Percentiles rank a stretch among this genome's conserved stretches.
These are phyloP conservation scores for Harpagoxenus sublaevis DNA, from an alignment of 2,888 invertebrate species.

Conservation along the genomic window DNA sequence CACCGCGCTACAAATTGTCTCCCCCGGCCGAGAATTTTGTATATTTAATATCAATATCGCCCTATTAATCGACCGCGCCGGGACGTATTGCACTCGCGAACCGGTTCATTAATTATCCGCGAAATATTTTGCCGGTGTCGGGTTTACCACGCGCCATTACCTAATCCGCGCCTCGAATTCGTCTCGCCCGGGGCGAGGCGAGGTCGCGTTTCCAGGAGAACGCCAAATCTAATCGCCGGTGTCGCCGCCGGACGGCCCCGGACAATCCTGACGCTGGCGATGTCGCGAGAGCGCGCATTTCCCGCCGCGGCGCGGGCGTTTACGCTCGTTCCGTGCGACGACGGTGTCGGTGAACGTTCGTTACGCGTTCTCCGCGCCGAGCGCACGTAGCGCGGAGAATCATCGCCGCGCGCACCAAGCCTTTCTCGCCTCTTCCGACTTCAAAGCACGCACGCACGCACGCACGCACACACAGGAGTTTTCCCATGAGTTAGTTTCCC, in stretches of 20 bases:
- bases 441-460: neutral
- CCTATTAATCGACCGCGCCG: neutral
- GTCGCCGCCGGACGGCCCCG: too few relatives aligned
- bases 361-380: constrained; percentile 25
- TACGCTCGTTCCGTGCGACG: constrained; percentile 34
- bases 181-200: neutral
- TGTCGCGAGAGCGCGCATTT: constrained; percentile 14
- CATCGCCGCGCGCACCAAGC: neutral
- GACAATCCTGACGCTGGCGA: neutral
- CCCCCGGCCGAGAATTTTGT: constrained; percentile 12
- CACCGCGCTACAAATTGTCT: neutral
- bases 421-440: constrained; percentile 13
- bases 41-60: constrained; percentile 38
- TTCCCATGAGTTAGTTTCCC: constrained; percentile 45
- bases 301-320: constrained; percentile 27
- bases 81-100: neutral
- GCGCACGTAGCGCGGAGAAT: neutral
- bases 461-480: neutral
- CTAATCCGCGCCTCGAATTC: neutral
- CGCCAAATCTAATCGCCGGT: neutral
- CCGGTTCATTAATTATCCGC: constrained; percentile 7
- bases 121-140: constrained; percentile 22
- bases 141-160: constrained; percentile 9
- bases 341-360: neutral
- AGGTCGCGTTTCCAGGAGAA: neutral